These are phyloP conservation scores for Papilio demoleus DNA, from an alignment of 2,888 invertebrate genomes.

Conservation along the genomic window DNA sequence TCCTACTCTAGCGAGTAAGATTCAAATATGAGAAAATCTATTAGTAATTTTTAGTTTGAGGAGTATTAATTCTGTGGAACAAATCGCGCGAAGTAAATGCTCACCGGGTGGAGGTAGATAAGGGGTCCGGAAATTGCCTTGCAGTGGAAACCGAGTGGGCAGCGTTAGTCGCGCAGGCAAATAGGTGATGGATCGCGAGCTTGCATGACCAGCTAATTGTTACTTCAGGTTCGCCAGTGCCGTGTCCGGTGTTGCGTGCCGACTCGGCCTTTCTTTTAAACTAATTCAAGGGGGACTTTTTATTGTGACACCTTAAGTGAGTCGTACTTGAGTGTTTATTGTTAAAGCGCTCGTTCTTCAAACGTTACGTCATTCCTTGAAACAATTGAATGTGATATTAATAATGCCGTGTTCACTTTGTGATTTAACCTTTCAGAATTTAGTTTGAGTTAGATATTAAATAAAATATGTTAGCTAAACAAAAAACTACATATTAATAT, in stretches of 20 bases:
- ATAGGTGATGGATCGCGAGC: slow-evolving; percentile 78
- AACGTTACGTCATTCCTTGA: slow-evolving; percentile 27
- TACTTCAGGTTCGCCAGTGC: slow-evolving; percentile 70
- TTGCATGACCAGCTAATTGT: slow-evolving; percentile 82
- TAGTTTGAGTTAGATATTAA: not conserved
- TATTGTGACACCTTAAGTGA: slow-evolving; percentile 62
- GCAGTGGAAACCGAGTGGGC: slow-evolving; percentile 74
- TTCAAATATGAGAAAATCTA: slow-evolving; percentile 44
- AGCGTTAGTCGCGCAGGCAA: slow-evolving; percentile 70
- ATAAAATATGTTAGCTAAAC: no score
- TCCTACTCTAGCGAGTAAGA: no score
- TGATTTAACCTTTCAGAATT: not conserved
- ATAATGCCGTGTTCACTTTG: slow-evolving; percentile 2
- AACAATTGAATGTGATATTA: slow-evolving; percentile 9
- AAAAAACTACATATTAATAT: not conserved
- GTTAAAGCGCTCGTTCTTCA: slow-evolving; percentile 40
- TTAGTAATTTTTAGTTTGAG: slow-evolving; percentile 66
- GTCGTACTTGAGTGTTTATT: slow-evolving; percentile 53
- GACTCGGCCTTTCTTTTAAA: slow-evolving; percentile 61
- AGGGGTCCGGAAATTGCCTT: slow-evolving; percentile 79
- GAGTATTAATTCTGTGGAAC: slow-evolving; percentile 80
- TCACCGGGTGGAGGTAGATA: slow-evolving; percentile 69
- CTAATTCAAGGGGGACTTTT: slow-evolving; percentile 60
- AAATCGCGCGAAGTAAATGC: slow-evolving; percentile 72
- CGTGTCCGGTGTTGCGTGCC: slow-evolving; percentile 64